phyloP scores from a whole-genome alignment of 2,888 invertebrate species.

The Chloroclysta siterata region DNA sequence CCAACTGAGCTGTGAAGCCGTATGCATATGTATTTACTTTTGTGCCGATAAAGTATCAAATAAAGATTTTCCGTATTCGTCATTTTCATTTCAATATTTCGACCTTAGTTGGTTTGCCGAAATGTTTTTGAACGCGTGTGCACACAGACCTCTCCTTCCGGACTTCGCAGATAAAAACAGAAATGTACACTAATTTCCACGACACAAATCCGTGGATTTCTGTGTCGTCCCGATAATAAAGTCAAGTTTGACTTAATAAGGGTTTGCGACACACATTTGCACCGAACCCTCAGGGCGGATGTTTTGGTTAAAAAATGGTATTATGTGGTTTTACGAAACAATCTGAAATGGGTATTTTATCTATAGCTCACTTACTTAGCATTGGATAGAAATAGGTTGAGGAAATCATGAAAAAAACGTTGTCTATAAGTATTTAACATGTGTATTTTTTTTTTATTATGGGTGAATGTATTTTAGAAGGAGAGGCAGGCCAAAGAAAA shows the following conservation, averaged over 20 bases:
- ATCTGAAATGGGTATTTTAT: no score
- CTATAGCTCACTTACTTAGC: no score
- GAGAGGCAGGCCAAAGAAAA: no score
- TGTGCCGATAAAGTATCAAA: no score
- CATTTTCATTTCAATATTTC: not conserved
- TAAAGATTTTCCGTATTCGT: not conserved
- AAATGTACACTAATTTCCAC: slow-evolving; percentile 16
- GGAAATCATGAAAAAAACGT: no score
- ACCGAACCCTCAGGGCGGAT: slow-evolving; percentile 17
- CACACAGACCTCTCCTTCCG: slow-evolving; percentile 1
- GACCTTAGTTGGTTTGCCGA: not conserved
- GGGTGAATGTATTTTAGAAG: no score
- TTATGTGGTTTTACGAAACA: no score
- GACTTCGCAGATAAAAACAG: slow-evolving; percentile 4
- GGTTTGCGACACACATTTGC: slow-evolving; percentile 12
- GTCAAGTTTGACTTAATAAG: slow-evolving; percentile 28
- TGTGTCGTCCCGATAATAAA: slow-evolving; percentile 27
- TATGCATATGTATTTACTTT: no score
- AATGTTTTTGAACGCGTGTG: not conserved
- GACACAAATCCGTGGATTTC: slow-evolving; percentile 26
- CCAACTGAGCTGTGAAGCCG: no score
- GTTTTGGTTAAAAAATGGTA: not conserved
- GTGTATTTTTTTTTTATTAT: no score
- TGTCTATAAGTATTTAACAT: no score
- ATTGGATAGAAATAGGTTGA: no score